Conservation (phyloP, 2,888 invertebrate genomes). For the Dynastes grantii region DNA sequence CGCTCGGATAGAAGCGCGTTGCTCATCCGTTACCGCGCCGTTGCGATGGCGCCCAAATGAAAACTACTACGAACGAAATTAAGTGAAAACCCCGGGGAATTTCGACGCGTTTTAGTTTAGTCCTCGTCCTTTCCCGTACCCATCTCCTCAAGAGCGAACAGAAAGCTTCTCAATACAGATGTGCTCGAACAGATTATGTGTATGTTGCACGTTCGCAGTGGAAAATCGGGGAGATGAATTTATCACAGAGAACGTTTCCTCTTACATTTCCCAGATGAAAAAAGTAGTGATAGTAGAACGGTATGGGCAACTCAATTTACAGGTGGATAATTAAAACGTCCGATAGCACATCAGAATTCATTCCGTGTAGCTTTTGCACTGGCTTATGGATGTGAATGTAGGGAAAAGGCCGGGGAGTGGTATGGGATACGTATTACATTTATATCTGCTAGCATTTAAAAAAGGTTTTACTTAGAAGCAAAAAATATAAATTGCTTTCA, state of each 20-base stretch:
- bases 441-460: too few relatives aligned
- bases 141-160: not conserved
- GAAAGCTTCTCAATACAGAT: not conserved
- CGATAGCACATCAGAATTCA: not conserved
- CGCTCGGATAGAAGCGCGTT: not conserved
- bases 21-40: constrained; percentile 11
- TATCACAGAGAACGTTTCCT: not conserved
- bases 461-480: too few relatives aligned
- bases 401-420: too few relatives aligned
- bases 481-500: too few relatives aligned
- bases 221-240: not conserved
- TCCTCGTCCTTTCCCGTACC: not conserved
- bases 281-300: not conserved
- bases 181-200: not conserved
- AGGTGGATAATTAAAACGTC: constrained; percentile 24
- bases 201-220: not conserved
- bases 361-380: too few relatives aligned
- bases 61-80: constrained; percentile 54
- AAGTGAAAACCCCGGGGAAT: constrained; percentile 50
- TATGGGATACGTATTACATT: too few relatives aligned
- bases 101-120: constrained; percentile 20
- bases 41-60: constrained; percentile 54
- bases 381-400: too few relatives aligned
- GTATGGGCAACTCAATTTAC: constrained; percentile 10
- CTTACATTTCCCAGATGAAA: not conserved